Evolutionary conservation across 2,113 vertebrate genomes (phyloP).

Genomic region (Periophthalmodon schlosseri): DNA sequence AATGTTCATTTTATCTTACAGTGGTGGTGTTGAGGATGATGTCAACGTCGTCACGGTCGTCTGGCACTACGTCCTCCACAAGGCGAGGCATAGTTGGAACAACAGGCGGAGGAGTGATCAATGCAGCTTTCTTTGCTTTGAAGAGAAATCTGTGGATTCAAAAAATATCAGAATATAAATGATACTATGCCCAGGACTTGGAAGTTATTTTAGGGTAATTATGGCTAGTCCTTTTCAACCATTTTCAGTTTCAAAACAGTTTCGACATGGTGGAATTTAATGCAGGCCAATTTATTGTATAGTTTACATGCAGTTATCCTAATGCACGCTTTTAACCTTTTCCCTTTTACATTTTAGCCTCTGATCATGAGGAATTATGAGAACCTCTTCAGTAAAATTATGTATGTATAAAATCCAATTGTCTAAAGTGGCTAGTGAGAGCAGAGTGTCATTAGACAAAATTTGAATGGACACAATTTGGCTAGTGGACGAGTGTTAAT

Average conservation of each 20-base stretch:
- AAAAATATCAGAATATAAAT: background rate
- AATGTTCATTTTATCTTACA: slow-evolving; percentile 58
- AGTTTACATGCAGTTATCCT: too few species aligned
- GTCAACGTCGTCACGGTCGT: slow-evolving; percentile 87
- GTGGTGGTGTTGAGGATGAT: slow-evolving; percentile 93
- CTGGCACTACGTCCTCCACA: slow-evolving; percentile 87
- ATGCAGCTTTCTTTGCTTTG: slow-evolving; percentile 89
- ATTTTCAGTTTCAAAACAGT: too few species aligned
- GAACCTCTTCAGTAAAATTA: background rate
- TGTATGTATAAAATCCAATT: too few species aligned
- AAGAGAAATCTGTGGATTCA: slow-evolving; percentile 84
- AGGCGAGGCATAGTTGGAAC: slow-evolving; percentile 85
- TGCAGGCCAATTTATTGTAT: too few species aligned
- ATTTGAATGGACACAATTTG: too few species aligned
- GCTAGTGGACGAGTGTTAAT: background rate
- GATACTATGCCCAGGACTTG: background rate
- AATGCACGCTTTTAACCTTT: background rate
- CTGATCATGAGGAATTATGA: background rate
- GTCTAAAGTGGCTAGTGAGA: background rate
- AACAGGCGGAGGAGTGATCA: slow-evolving; percentile 82
- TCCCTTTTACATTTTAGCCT: background rate
- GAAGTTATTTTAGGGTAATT: background rate
- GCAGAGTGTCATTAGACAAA: background rate
- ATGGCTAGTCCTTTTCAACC: background rate
- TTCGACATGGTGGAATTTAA: too few species aligned